Percentiles rank a stretch among this genome's conserved stretches.
Evolutionary conservation across 2,797 vertebrate genomes (phyloP).

Genomic region (Netta rufina): DNA sequence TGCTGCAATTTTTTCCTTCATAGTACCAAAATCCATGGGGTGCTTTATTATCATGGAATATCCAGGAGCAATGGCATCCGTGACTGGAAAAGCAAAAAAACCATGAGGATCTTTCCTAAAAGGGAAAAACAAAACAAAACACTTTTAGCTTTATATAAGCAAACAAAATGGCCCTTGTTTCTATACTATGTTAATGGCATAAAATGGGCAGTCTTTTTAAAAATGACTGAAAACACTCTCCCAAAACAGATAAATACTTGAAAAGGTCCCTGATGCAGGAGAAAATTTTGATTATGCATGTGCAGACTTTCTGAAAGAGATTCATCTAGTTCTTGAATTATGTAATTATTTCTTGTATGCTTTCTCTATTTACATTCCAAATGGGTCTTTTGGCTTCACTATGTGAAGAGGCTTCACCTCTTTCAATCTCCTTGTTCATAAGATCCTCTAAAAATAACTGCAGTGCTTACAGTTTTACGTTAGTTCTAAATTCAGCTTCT

Average conservation of each 20-base stretch:
- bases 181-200: background rate
- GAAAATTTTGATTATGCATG: background rate
- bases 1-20: conserved; percentile 93
- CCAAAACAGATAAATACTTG: background rate
- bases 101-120: conserved; percentile 96
- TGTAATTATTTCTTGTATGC: background rate
- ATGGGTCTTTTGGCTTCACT: background rate
- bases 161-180: background rate
- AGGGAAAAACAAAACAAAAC: conserved; percentile 25
- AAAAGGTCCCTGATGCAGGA: background rate
- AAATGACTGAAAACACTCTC: background rate
- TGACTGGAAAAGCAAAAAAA: conserved; percentile 97
- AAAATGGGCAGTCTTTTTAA: background rate
- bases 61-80: conserved; percentile 95
- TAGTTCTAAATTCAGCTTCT: background rate
- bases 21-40: conserved; percentile 98
- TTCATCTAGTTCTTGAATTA: background rate
- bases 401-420: background rate
- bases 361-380: background rate
- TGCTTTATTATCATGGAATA: conserved; percentile 99
- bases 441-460: background rate
- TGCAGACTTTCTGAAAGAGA: background rate
- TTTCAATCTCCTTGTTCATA: background rate
- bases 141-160: background rate
- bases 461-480: background rate